These are phyloP conservation scores for Acanthurus leucopareius DNA, from an alignment of 2,797 vertebrate species.

Conservation along the genomic window DNA sequence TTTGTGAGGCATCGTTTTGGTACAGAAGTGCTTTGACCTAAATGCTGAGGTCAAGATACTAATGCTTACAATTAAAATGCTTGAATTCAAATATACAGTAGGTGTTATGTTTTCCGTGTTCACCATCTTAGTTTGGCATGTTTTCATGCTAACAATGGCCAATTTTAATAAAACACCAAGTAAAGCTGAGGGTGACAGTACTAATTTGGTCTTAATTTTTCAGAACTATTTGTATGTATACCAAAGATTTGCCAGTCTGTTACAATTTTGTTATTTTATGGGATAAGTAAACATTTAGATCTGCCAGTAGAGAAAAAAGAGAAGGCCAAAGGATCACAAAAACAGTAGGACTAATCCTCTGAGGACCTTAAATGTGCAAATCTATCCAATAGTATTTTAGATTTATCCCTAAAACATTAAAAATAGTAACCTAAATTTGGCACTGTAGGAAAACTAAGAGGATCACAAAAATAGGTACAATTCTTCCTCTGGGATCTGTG, in stretches of 20 bases:
- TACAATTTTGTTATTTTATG: background rate
- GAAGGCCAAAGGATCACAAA: background rate
- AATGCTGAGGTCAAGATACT: conserved; percentile 1
- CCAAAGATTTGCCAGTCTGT: background rate
- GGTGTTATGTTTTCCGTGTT: background rate
- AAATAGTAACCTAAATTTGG: background rate
- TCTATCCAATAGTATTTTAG: background rate
- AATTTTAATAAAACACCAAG: background rate
- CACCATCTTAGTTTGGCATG: background rate
- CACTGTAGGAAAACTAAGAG: too few relatives aligned
- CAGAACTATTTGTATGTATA: background rate
- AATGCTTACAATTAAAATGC: background rate
- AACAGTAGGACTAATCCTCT: background rate
- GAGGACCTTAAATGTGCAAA: background rate
- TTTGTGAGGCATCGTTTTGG: conserved; percentile 10
- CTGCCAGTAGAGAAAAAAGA: background rate
- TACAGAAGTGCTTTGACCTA: conserved; percentile 1
- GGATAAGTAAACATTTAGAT: background rate
- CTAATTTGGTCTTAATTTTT: background rate
- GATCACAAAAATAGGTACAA: too few relatives aligned
- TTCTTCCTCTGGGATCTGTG: too few relatives aligned
- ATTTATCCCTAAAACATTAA: background rate
- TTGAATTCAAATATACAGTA: background rate
- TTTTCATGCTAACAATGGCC: background rate
- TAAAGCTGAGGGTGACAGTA: background rate